Evolutionary conservation across 1,140 invertebrate genomes (phyloP), one percentile per base, ranked within the genome.

Genomic region (Cephus cinctus): DNA sequence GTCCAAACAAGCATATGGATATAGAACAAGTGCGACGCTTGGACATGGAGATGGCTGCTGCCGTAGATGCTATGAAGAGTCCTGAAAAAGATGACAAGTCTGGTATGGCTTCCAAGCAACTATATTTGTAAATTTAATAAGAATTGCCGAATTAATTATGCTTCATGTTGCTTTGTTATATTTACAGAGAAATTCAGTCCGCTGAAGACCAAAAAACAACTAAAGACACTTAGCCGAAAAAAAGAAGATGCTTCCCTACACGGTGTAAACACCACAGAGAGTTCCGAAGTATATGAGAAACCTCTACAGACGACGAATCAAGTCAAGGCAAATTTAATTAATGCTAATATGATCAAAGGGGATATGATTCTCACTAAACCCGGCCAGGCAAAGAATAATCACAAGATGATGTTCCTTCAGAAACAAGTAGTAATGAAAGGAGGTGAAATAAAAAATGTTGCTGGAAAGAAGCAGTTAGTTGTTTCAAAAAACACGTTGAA

Each of bases 1-100:
- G 65, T 21, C 23, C 63, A 16, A 71, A 65, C 15, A 75, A 76
- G 55, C 65, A 67, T 1, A 40, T 77, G 51, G 74, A 78, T 34
- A 60, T 57, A 35, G 76, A 78, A 20, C 75, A 76, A 50, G 71
- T 66, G 0, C 56, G 71, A 9, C 61, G 71, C n/a, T 58, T 76
- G 9, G 69, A 77, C 20, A 56, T 69, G 40, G 75, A 78, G 66
- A 76, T 78, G 76, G 73, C 74, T 49, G 73, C 71, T 40, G 73
- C 71, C 12, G 73, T 75, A 4, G 71, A 55, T 51, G 73, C 73
- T 8, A 77, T 78, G 76, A 75, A 75, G 19, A 71, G 60, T 52
- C 63, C 71, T 4, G 73, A 75, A 5, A 69, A 72, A 41, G 57
- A 68, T 5, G 68, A 72, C 1, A 71, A 59, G 49, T 50, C 40